Base-by-base conservation (phyloP, 2,888 invertebrate species). In the Habroteleia sp. region DNA sequence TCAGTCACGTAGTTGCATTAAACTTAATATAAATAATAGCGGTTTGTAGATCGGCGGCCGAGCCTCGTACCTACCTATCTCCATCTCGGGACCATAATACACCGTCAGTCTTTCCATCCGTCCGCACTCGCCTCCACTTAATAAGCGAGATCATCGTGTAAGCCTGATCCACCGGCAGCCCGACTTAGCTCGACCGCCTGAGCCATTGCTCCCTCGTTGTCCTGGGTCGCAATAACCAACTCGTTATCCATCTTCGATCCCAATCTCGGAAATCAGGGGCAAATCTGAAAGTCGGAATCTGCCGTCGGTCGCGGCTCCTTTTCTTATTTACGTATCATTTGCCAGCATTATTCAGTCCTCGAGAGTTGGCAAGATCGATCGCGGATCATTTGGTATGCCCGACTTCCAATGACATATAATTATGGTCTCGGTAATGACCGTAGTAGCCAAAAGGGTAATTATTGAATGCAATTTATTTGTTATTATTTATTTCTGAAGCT, bases 1-100 rank as follows among this genome's bases (percentile, higher is more conserved):
- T 88, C 88, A 87, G 88, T 88, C 88, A 88, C 88, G 88, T 88
- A 88, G 84, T 87, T 88, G 88, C 87, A 88, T 88, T 88, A 88
- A 88, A 88, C 87, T 88, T 88, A 88, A 88, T 88, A 88, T 88
- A 88, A 88, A 88, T 88, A 88, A 88, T 88, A 88, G 88, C 87
- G 85, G 87, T 88, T 88, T 87, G 87, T 76, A 77, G 81, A 81
- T 80, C 80, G 78, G 66, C 74, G 77, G 63, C 37, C 75, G 66
- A 76, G 76, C 72, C 75, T 74, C 82, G 82, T 85, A 85, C 82
- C 85, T 81, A 83, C 83, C 88, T 87, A 86, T 86, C 87, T 85
- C 85, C 86, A 84, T 85, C 86, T 86, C 83, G 81, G 79, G 80
- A 80, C 82, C 85, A 85, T 86, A 86, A 86, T 86, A 85, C 85